Evolutionary conservation across 2,888 invertebrate species (phyloP), one percentile per base, ranked within the genome.

Genomic region (Cryptus viduatorius): DNA sequence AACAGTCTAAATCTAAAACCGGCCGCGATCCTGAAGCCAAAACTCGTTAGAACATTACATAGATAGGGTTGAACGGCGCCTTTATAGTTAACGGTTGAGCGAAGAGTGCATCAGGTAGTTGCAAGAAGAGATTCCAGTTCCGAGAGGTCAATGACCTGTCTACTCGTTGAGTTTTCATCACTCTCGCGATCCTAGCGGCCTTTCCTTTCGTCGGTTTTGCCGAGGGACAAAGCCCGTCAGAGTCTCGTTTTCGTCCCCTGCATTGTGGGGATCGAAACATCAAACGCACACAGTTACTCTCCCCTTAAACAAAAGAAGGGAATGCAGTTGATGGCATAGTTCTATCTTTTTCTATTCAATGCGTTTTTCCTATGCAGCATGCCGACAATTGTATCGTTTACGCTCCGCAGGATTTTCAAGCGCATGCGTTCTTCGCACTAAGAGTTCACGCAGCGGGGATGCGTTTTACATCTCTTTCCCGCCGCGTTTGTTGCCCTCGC

Each of bases 71-170:
- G 48, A 48, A 48, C 48, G 12, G 48, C 3, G n/a, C 4, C 48
- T 48, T 48, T 48, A 48, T 48, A 48, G 48, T n/a, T 48, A 48
- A 48, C 48, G 48, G 48, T 48, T 48, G 48, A 48, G n/a, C 48
- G 14, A 7, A 37, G 37, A 48, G 48, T 48, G 48, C 48, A 48
- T 48, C 48, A n/a, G 48, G 48, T 48, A 48, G 48, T 37, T 19
- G 19, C 56, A 56, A 56, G 16, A 56, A 56, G 19, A 4, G 19
- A 56, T 56, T 56, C 61, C n/a, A 73, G n/a, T 24, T 59, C n/a
- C 44, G 29, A 46, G 42, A 46, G n/a, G 73, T 61, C 73, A 61
- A 61, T 44, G 73, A 61, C 46, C 59, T 16, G 61, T 56, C 46
- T 73, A 37, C 42, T 72, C 42, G 44, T 59, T 14, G 19, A 42